A percentile compares a stretch with the other conserved stretches of the same genome.
phyloP scores from a whole-genome alignment of 2,797 vertebrate species.

The Poeciliopsis gracilis region DNA sequence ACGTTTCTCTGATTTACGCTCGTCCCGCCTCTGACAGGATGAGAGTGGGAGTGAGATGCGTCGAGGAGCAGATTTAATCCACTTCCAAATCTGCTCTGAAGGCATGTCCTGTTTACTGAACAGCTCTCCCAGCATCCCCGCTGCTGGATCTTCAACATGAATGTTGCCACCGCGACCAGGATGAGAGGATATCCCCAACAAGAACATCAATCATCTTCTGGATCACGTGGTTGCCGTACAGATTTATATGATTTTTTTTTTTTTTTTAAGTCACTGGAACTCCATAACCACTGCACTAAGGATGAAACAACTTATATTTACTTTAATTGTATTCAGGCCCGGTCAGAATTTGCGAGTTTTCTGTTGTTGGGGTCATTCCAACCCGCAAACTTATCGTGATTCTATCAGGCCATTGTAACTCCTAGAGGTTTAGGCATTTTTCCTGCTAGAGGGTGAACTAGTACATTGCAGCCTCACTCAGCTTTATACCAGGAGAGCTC shows the following conservation, averaged over 20 bases:
- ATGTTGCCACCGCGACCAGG: background rate
- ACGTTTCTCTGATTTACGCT: background rate
- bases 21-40: background rate
- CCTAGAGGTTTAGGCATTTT: background rate
- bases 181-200: background rate
- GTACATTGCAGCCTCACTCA: background rate
- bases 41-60: background rate
- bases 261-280: no score
- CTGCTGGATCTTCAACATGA: background rate
- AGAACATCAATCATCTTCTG: background rate
- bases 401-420: background rate
- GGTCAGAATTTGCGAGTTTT: background rate
- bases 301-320: no score
- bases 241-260: no score
- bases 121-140: background rate
- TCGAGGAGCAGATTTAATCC: slow-evolving; percentile 1
- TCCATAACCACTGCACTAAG: no score
- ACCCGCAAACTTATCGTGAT: background rate
- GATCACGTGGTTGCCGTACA: background rate
- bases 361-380: background rate
- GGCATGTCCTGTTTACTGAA: background rate
- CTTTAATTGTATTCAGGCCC: background rate
- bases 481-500: background rate
- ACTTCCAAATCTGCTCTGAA: background rate
- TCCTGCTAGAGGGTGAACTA: background rate